Base-by-base conservation (phyloP, 2,797 vertebrate genomes). In the Vipera ursinii region DNA sequence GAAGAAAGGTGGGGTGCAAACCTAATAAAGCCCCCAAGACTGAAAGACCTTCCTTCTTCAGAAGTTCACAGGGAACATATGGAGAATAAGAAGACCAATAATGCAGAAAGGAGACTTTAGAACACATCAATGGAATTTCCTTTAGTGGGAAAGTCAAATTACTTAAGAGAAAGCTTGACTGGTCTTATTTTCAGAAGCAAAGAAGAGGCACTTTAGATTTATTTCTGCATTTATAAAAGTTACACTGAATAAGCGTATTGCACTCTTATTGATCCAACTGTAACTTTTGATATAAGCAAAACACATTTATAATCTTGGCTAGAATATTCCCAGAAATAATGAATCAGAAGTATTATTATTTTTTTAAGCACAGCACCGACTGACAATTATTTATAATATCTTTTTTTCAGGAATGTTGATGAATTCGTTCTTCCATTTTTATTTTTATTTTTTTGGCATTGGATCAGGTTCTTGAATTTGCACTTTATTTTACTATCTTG, bases 221-320 rank as follows among this genome's bases (percentile, higher is more conserved):
- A 88, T 12, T 60, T 63, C 0, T 48, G 32, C 78, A 90, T 92
- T 78, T 17, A n/a, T 93, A 86, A 90, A 94, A 88, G 73, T 86
- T 89, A 94, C 14, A 87, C 4, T 51, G 92, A 87, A n/a, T 86
- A n/a, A 91, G 7, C 6, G 38, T 91, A 8, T 88, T 94, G 89
- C 88, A 53, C 59, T 95, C 32, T 92, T 95, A 93, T 92, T 93
- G 86, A 96, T 92, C 93, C 56, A 92, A 51, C 91, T 59, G 90
- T 87, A 3, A 94, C 95, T 94, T 94, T 93, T 17, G 86, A 56
- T 86, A 0, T 92, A 91, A 94, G 92, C 57, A 89, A 15, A 93
- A 90, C 13, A 91, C 92, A 53, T 85, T 85, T 88, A 92, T 89
- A 90, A 32, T 38, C 10, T 93, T 91, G 88, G 51, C n/a, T 38